phyloP scores from a whole-genome alignment of 2,797 vertebrate genomes.

The Carduelis carduelis region DNA sequence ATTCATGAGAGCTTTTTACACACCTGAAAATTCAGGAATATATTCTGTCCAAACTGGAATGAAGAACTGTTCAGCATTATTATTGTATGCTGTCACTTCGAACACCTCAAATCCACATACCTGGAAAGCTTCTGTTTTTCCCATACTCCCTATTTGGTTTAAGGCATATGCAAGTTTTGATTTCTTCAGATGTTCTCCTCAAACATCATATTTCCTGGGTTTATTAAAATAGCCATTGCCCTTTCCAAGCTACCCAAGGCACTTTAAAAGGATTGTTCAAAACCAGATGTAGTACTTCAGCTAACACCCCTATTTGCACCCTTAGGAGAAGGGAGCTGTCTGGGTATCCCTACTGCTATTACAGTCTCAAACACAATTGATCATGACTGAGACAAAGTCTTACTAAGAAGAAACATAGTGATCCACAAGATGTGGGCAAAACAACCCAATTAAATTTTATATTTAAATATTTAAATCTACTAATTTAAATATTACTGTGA shows the following conservation, averaged over 20 bases:
- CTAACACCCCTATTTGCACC: background rate
- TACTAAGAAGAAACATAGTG: background rate
- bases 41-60: background rate
- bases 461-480: background rate
- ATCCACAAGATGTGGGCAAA: background rate
- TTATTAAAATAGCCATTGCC: background rate
- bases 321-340: background rate
- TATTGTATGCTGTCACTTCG: background rate
- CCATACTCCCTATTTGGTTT: background rate
- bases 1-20: fast-evolving
- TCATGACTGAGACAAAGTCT: background rate
- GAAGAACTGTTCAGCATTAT: background rate
- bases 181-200: background rate
- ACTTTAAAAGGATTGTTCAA: background rate
- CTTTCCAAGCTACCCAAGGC: background rate
- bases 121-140: background rate
- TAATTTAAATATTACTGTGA: background rate
- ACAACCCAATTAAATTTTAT: background rate
- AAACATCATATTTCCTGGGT: background rate
- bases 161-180: background rate
- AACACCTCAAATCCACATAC: background rate
- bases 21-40: background rate
- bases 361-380: background rate
- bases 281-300: background rate
- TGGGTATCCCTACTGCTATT: background rate